Base-by-base conservation (phyloP, 2,113 vertebrate species). In the Bubo bubo region DNA sequence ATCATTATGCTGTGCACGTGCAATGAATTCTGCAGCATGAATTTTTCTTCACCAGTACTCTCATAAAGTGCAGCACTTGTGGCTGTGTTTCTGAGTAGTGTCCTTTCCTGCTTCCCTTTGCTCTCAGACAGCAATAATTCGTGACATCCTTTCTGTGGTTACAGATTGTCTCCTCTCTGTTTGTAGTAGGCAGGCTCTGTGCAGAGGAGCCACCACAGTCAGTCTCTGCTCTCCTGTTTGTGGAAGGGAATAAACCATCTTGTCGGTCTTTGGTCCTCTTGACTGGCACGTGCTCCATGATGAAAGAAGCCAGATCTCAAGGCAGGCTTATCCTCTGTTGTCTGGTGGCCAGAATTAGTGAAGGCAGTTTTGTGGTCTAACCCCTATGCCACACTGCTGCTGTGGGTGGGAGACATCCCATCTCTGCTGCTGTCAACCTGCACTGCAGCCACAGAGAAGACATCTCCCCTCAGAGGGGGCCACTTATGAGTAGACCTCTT, bases 21-120 rank as follows among this genome's bases (percentile, higher is more conserved):
- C 56, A 71, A 73, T 90, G 76, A 97, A 93, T 93, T 97, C 95
- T 95, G 88, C 67, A 96, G 68, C 49, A 88, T 45, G 86, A 81
- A 56, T 43, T 79, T 96, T 94, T 82, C 58, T 89, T 93, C 82
- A 86, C 39, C 28, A 6, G 28, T 87, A 90, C 17, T 56, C 32
- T 52, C 21, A 7, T 58, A 59, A 67, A 88, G 45, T 32, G 17
- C 45, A 77, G 19, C 0, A 2, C 37, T 49, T 1, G 0, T 24
- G 49, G 15, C 37, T 80, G 11, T 43, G 8, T 39, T 72, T 59
- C 59, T 39, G 6, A 8, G 10, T 6, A 3, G 26, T 50, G n/a
- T 55, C 32, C 32, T 88, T 74, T 70, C 12, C 34, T 55, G 14
- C 26, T 91, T 7, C 16, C 12, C 22, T 66, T 59, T 59, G 22